A percentile compares a stretch with the other conserved stretches of the same genome.
These are phyloP conservation scores for Apteryx owenii DNA, from an alignment of 2,113 vertebrate species.

Conservation along the genomic window DNA sequence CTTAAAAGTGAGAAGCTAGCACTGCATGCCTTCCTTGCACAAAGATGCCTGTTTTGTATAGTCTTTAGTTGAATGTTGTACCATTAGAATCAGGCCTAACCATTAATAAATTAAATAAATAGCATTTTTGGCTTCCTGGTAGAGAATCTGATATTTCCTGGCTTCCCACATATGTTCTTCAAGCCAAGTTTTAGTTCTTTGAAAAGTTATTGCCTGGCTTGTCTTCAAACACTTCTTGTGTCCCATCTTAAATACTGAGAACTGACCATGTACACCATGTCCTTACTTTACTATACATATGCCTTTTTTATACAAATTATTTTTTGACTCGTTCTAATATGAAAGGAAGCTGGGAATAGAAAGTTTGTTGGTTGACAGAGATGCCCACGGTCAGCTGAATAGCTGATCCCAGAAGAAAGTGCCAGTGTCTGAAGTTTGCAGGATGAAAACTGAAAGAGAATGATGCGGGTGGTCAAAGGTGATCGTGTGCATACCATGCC, in stretches of 20 bases:
- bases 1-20: background rate
- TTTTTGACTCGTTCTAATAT: background rate
- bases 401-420: background rate
- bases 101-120: slow-evolving; percentile 64
- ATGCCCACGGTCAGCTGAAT: background rate
- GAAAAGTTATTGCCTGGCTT: slow-evolving; percentile 50
- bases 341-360: background rate
- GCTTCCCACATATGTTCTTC: slow-evolving; percentile 7
- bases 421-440: background rate
- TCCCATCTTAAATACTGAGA: slow-evolving; percentile 38
- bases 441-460: background rate
- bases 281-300: background rate
- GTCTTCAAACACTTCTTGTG: slow-evolving; percentile 27
- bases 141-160: slow-evolving; percentile 45
- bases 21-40: background rate
- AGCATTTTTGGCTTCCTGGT: slow-evolving; percentile 44
- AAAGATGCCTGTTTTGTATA: slow-evolving; percentile 22
- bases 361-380: background rate
- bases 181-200: slow-evolving; percentile 59
- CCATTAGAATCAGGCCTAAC: slow-evolving; percentile 18
- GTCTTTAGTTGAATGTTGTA: slow-evolving; percentile 1
- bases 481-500: fast-evolving
- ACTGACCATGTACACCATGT: background rate
- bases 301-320: background rate
- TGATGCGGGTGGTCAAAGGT: background rate